phyloP scores from a whole-genome alignment of 2,888 invertebrate genomes.

The Apamea anceps region DNA sequence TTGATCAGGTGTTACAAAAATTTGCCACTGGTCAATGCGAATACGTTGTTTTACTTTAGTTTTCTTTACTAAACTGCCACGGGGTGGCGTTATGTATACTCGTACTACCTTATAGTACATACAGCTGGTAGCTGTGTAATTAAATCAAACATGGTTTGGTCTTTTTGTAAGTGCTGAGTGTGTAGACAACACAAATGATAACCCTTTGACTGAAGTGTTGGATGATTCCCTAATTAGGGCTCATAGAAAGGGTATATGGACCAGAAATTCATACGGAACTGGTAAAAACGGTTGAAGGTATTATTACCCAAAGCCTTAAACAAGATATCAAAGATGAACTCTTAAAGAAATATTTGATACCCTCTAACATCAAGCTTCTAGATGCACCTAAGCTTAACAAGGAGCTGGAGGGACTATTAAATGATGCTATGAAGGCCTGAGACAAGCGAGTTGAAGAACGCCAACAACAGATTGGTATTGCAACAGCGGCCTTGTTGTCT shows the following conservation, averaged over 20 bases:
- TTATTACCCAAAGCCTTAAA: slow-evolving; percentile 7
- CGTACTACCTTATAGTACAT: no score
- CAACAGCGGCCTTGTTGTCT: neutral
- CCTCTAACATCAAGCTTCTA: neutral
- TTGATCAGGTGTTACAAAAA: no score
- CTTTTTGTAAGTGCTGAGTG: neutral
- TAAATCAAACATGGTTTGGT: no score
- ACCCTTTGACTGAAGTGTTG: neutral
- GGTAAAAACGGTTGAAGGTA: slow-evolving; percentile 12
- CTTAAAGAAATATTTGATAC: neutral
- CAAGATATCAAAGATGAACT: neutral
- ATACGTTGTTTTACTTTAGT: no score
- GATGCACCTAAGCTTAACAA: slow-evolving; percentile 9
- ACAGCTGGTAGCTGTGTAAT: no score
- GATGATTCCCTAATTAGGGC: slow-evolving; percentile 10
- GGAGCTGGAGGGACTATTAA: neutral
- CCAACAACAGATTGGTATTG: neutral
- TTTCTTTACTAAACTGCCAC: no score
- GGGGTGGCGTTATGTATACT: no score
- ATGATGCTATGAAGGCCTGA: slow-evolving; percentile 5
- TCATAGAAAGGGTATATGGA: slow-evolving; percentile 5
- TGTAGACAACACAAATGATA: neutral
- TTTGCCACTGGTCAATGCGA: no score
- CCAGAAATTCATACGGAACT: slow-evolving; percentile 8
- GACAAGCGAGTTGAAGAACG: neutral